Conservation (phyloP, 2,888 invertebrate genomes). For the Cecidostiba fungosa region DNA sequence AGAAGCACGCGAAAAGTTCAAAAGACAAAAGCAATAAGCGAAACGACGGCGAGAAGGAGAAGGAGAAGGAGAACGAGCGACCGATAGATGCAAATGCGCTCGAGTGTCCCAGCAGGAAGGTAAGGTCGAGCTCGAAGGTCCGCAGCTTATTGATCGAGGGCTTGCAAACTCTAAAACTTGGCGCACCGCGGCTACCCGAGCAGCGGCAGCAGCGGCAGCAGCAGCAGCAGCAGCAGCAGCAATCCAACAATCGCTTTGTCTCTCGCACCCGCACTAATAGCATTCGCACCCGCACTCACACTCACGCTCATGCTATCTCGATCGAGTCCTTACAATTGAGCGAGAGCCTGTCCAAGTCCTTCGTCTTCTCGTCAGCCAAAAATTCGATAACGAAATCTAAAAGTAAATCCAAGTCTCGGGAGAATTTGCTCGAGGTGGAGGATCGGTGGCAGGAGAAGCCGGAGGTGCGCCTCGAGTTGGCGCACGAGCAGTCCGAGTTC, state of each 20-base stretch:
- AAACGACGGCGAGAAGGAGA: constrained; percentile 54
- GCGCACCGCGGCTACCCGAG: constrained; percentile 43
- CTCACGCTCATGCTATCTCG: constrained; percentile 12
- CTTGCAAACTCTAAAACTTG: constrained; percentile 68
- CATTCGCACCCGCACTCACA: constrained; percentile 8
- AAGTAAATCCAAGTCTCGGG: constrained; percentile 18
- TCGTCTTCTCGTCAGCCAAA: constrained; percentile 43
- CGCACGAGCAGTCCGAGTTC: constrained; percentile 57
- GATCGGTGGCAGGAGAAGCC: constrained; percentile 37
- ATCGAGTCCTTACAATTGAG: not conserved
- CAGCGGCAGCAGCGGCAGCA: constrained; percentile 67
- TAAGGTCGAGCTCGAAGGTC: constrained; percentile 78
- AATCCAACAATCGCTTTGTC: constrained; percentile 41
- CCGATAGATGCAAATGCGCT: constrained; percentile 15
- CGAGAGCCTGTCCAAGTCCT: constrained; percentile 52
- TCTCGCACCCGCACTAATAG: constrained; percentile 19
- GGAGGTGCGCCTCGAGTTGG: constrained; percentile 32
- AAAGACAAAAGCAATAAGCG: constrained; percentile 61
- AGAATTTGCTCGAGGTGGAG: constrained; percentile 60
- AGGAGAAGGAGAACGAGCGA: constrained; percentile 20
- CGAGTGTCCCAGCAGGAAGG: constrained; percentile 71
- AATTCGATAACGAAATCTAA: not conserved
- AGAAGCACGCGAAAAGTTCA: constrained; percentile 14
- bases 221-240: constrained; percentile 61
- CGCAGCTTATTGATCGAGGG: constrained; percentile 75